Base-by-base conservation (phyloP, 2,113 vertebrate species). In the Cranoglanis bouderius region DNA sequence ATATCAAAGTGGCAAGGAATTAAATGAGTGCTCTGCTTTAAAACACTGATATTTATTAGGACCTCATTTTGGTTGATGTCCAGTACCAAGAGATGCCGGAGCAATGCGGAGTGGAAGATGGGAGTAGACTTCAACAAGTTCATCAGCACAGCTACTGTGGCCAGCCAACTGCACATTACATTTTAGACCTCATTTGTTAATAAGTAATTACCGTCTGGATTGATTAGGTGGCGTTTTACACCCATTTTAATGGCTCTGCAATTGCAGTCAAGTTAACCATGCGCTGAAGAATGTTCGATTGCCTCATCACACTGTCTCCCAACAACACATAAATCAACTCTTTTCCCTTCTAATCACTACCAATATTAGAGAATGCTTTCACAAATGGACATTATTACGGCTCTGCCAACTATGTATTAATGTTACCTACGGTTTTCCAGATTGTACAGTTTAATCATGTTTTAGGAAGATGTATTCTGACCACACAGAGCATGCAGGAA, bases 131-230 rank as follows among this genome's bases (percentile, higher is more conserved):
- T 78, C 35, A 82, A 72, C 21, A 82, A 46, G 61, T 57, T 82
- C 74, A 87, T 92, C 90, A 90, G 53, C 59, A 84, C 3, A 43
- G 19, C 82, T 40, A 38, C 86, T 84, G 84, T 85, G 57, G 32
- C 72, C 77, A 21, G 90, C 87, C 82, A 92, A 92, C 81, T 49
- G 77, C 77, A 86, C 89, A 87, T 89, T 74, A 85, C 87, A 92
- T 92, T 90, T 92, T 82, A 90, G 46, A 86, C 85, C 51, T 89
- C 89, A 91, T 93, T 91, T 90, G 90, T 92, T 93, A 91, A 92
- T 92, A 90, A 81, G 83, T 84, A 90, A 90, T 91, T 90, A 89
- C 72, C 38, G 80, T 63, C 59, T 77, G 88, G 85, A 92, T 91
- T 90, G 87, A 93, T 92, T 92, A 87, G 90, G 65, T 86, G 80